Percentiles rank a stretch among this genome's conserved stretches.
Evolutionary conservation across 2,113 vertebrate genomes (phyloP).

Genomic region (Catharus minimus): DNA sequence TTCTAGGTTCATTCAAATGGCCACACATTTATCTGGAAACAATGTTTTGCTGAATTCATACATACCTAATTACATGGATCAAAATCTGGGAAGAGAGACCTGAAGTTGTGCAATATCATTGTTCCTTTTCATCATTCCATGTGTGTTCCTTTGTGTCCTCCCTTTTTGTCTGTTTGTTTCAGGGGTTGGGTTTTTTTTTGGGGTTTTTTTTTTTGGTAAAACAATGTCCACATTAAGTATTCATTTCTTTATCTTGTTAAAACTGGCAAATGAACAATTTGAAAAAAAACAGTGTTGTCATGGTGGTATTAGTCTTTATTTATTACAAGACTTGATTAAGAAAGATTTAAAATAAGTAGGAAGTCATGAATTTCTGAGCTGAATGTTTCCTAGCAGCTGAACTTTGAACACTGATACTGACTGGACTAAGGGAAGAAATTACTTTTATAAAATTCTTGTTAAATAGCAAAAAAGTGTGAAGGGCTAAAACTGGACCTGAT

Average conservation of each 20-base stretch:
- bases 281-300: slow-evolving; percentile 33
- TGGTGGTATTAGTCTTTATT: slow-evolving; percentile 67
- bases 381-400: slow-evolving; percentile 5
- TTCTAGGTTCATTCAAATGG: slow-evolving; percentile 49
- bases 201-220: neutral
- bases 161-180: neutral
- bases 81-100: slow-evolving; percentile 65
- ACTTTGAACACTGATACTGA: neutral
- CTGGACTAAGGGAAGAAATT: neutral
- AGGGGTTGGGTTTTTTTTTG: neutral
- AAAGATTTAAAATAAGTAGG: slow-evolving; percentile 8
- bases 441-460: slow-evolving; percentile 14
- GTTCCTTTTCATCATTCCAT: slow-evolving; percentile 68
- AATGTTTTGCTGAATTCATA: slow-evolving; percentile 60
- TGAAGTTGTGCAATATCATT: slow-evolving; percentile 78
- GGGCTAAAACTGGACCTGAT: slow-evolving; percentile 27
- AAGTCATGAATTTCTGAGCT: neutral
- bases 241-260: slow-evolving; percentile 68
- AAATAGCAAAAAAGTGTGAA: slow-evolving; percentile 45
- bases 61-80: slow-evolving; percentile 62
- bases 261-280: slow-evolving; percentile 74
- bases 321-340: slow-evolving; percentile 31
- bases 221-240: slow-evolving; percentile 55
- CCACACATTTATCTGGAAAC: slow-evolving; percentile 39
- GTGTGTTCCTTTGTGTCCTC: slow-evolving; percentile 61